Percentiles rank a stretch among this genome's conserved stretches.
These are phyloP conservation scores for Scolopax bukidnonensis DNA, from an alignment of 2,797 vertebrate species.

Conservation along the genomic window DNA sequence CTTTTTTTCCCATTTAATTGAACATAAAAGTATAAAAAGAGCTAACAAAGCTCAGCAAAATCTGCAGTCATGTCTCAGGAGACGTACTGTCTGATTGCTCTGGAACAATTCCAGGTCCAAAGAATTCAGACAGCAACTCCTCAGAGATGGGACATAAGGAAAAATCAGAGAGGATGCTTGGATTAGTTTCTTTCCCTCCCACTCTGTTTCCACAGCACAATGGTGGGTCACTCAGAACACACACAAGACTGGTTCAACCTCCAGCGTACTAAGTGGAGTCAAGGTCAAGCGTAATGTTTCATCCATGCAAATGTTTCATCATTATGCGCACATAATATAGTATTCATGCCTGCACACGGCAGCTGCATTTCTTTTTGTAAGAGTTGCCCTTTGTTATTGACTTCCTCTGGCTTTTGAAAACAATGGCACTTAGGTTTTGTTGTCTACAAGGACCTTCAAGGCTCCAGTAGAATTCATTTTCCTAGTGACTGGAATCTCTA, in stretches of 20 bases:
- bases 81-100: not conserved
- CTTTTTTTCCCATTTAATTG: not conserved
- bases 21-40: not conserved
- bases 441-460: not conserved
- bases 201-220: not conserved
- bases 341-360: not conserved
- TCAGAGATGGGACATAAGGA: not conserved
- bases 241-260: not conserved
- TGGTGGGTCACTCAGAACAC: not conserved
- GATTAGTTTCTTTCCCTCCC: not conserved
- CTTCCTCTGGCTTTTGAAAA: not conserved
- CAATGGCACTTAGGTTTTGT: not conserved
- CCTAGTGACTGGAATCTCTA: not conserved
- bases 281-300: not conserved
- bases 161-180: not conserved
- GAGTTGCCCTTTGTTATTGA: not conserved
- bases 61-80: not conserved
- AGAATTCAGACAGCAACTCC: constrained; percentile 1
- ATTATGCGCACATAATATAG: not conserved
- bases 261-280: not conserved
- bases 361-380: not conserved
- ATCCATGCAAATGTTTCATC: not conserved
- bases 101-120: not conserved
- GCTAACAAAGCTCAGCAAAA: not conserved
- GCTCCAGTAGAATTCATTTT: not conserved